Evolutionary conservation across 2,888 invertebrate species (phyloP).

Genomic region (Drosophila prolongata): DNA sequence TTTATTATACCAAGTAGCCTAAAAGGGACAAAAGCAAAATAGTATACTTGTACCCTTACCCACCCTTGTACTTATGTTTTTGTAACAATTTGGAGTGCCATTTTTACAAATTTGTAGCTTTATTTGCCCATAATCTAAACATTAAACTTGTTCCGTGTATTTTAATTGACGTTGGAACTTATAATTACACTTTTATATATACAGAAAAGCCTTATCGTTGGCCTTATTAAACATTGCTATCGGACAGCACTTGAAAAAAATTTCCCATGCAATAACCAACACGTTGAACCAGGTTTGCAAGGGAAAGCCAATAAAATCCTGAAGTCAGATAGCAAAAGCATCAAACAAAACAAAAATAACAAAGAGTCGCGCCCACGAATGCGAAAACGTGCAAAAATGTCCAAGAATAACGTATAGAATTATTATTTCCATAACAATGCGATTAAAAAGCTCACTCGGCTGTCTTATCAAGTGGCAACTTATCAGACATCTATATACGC

Average conservation of each 20-base stretch:
- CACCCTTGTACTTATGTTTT: no score
- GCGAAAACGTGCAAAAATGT: constrained; percentile 39
- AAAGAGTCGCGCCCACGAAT: constrained; percentile 17
- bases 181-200: no score
- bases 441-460: constrained; percentile 14
- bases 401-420: constrained; percentile 12
- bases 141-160: no score
- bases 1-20: no score
- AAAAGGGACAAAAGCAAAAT: no score
- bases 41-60: no score
- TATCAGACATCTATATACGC: constrained; percentile 21
- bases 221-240: constrained; percentile 17
- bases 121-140: no score
- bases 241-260: neutral
- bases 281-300: constrained; percentile 3
- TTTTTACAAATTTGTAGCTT: no score
- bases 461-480: constrained; percentile 37
- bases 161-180: no score
- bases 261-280: constrained; percentile 10
- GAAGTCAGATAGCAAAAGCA: constrained; percentile 9
- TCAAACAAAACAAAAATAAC: constrained; percentile 18
- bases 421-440: constrained; percentile 5
- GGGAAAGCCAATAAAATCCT: constrained; percentile 20
- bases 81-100: no score
- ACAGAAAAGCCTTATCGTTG: constrained; percentile 3